Evolutionary conservation across 2,888 invertebrate species (phyloP), one percentile per base, ranked within the genome.

Genomic region (Erannis defoliaria): DNA sequence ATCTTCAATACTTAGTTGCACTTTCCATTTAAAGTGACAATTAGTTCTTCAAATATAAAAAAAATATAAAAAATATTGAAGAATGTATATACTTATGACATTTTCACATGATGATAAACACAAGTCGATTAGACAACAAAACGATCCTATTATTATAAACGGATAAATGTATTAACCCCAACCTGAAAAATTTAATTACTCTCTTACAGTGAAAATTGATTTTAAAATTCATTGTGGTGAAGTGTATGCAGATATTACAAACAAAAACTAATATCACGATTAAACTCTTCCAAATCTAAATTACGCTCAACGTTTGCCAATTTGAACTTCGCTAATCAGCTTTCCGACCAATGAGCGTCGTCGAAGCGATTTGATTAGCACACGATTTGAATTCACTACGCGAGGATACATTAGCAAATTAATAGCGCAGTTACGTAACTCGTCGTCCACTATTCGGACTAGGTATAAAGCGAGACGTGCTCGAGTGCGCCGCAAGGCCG

Each of bases 401-500:
- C 76, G 75, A 75, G 65, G 73, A 73, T 77, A 82, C 81, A 82
- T 86, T 83, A 86, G 81, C 82, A 79, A 84, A 84, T 81, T 82
- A 82, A 86, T 86, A 77, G 80, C 77, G 77, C 69, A 70, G 78
- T 90, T 90, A 89, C 81, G 84, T 88, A 91, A 89, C 75, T 73
- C 78, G 75, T 73, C 75, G 80, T 71, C 80, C 78, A 85, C 74
- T 83, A 82, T 86, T 89, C 76, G 83, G 85, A 62, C 74, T 74
- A 79, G 79, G 81, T 71, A 77, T 75, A 72, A 72, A 71, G 77
- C 72, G 76, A 83, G 88, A 84, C 86, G 83, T 86, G 89, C 80
- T 86, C 78, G 82, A 83, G 75, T 78, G 84, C 80, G 78, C 77
- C 72, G 72, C 93, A 92, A 93, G 92, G 93, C 76, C 91, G 82